Evolutionary conservation across 2,113 vertebrate genomes (phyloP).

Genomic region (Petaurus breviceps): DNA sequence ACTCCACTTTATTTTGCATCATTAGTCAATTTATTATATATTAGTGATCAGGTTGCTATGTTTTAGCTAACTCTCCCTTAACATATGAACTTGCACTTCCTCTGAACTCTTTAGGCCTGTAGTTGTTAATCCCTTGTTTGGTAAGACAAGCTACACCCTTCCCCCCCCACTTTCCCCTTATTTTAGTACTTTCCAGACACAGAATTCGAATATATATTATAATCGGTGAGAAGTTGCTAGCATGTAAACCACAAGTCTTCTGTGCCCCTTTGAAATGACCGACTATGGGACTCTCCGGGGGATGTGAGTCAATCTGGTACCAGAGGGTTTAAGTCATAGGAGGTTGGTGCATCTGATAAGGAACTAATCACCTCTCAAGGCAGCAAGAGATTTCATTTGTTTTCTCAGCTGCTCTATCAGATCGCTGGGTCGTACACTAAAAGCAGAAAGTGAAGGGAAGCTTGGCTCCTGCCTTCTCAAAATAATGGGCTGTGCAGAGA

Average conservation of each 20-base stretch:
- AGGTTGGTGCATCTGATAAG: background rate
- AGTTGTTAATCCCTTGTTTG: background rate
- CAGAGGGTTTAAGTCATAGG: background rate
- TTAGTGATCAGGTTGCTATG: background rate
- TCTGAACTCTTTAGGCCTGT: background rate
- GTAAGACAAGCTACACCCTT: background rate
- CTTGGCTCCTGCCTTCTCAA: background rate
- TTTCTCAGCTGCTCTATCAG: background rate
- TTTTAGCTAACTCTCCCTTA: background rate
- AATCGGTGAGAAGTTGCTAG: background rate
- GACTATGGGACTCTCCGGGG: background rate
- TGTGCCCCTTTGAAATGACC: background rate
- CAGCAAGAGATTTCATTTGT: background rate
- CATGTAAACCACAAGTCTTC: background rate
- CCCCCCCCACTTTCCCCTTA: background rate
- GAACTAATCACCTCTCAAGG: no score
- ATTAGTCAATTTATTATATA: background rate
- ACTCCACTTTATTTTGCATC: no score
- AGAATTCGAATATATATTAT: background rate
- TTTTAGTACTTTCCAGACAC: background rate
- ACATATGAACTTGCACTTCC: background rate
- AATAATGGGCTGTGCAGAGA: background rate
- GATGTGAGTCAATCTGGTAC: background rate
- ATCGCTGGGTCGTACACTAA: background rate
- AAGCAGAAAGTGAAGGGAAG: background rate